Base-by-base conservation (phyloP, 92 coral and sea anemone genomes). In the Porites divaricata region DNA sequence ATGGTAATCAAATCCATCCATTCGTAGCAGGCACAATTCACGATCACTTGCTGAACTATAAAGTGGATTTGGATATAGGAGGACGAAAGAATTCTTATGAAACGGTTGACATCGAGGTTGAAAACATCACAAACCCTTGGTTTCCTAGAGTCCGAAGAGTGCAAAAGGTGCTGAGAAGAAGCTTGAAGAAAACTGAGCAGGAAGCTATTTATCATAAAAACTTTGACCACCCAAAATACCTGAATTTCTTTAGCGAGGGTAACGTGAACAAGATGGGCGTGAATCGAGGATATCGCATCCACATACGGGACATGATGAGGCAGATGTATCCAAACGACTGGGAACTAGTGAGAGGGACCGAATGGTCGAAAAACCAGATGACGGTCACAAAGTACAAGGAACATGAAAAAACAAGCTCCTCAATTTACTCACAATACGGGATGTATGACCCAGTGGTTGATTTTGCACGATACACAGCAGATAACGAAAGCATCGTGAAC, bases 41-140 rank as follows among this genome's bases (percentile, higher is more conserved):
- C n/a, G 97, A 93, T 75, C 97, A 93, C 50, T 61, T 93, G 77
- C 23, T 93, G 58, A 91, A 91, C 91, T 93, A 80, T 82, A 93
- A 93, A 83, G 95, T 93, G 6, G 95, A 93, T 56, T 75, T 93
- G 65, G 96, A 93, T 67, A 78, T 93, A 15, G 93, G 90, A 9
- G 95, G 91, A 22, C 83, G 82, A 72, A 73, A 69, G 20, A 90
- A 93, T 81, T 93, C 96, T 24, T 93, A 70, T 63, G 89, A 93
- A 77, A 79, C 85, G 21, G 72, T 93, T 5, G 89, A 91, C 52
- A 26, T 91, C n/a, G 87, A 88, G 63, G 71, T 79, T 9, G 90
- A 90, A 53, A 88, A 85, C 78, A 93, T 88, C 61, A 74, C 89
- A 1, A 83, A 89, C 17, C 94, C 91, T 50, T 91, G 93, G 90